Evolutionary conservation across 2,113 vertebrate genomes (phyloP).

Genomic region (Cygnus buccinator): DNA sequence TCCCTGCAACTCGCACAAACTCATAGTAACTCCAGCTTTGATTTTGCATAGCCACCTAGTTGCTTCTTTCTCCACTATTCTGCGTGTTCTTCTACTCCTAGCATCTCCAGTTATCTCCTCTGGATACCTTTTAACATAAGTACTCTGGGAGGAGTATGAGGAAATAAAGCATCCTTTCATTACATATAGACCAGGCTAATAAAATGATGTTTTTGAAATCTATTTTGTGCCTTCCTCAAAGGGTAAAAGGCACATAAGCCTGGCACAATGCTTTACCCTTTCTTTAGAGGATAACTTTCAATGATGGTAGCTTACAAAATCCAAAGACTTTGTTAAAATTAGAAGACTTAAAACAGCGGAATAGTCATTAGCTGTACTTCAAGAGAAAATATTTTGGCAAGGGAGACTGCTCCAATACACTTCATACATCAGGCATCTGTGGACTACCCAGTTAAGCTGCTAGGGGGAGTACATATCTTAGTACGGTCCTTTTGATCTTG

Average conservation of each 20-base stretch:
- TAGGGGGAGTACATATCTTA: neutral
- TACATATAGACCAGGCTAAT: neutral
- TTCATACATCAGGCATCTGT: neutral
- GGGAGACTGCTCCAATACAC: neutral
- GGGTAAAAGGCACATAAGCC: neutral
- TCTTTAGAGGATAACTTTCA: neutral
- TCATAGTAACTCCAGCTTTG: neutral
- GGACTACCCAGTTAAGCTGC: neutral
- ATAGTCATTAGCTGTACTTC: neutral
- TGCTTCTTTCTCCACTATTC: neutral
- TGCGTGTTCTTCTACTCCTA: neutral
- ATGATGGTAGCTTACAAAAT: neutral
- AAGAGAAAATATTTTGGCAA: neutral
- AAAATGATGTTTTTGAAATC: neutral
- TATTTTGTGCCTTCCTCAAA: neutral
- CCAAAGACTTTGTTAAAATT: neutral
- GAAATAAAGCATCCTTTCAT: neutral
- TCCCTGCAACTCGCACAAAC: neutral
- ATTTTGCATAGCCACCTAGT: neutral
- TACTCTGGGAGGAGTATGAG: neutral
- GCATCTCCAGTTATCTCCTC: neutral
- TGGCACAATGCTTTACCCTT: neutral
- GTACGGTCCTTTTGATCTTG: neutral
- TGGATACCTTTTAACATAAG: neutral
- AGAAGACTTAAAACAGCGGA: neutral